Base-by-base conservation (phyloP, 1,140 invertebrate genomes). In the Hirudo medicinalis region DNA sequence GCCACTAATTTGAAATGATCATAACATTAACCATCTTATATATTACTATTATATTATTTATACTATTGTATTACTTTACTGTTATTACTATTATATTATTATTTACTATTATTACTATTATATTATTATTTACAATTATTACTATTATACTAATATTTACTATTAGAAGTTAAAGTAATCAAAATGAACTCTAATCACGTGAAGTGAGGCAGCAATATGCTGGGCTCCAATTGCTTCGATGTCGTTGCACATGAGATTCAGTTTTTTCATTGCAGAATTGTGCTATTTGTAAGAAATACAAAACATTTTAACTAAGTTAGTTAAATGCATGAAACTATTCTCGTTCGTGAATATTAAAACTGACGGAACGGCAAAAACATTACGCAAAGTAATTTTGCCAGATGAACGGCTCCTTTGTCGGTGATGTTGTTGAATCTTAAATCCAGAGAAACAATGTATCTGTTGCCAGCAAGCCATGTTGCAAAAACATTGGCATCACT, bases 171-270 rank as follows among this genome's bases (percentile, higher is more conserved):
- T 13, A 17, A 68, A 15, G 8, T 29, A 13, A 25, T 11, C 13
- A n/a, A 32, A 29, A 32, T 22, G 36, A 29, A 15, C 25, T 29
- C 36, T 22, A 27, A 17, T 27, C 8, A 57, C 53, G 53, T 78
- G 75, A 43, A 82, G 72, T 60, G 77, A 76, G 69, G 75, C 76
- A 17, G 81, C 78, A 15, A 82, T 55, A 22, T 71, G 60, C 72
- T 77, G 76, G 53, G 79, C 81, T 55, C 81, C 81, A 9, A 74
- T 76, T 13, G 76, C 72, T 40, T 75, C 78, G 74, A 82, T 79
- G 32, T 81, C 80, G 77, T 82, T 82, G 73, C 78, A 78, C 80
- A 81, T 82, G 29, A 82, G 60, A 73, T 82, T 81, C 8, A 82
- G 40, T 22, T 79, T 76, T 69, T 71, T 63, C 11, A 81, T 53